Percentiles rank a stretch among this genome's conserved stretches.
Conservation (phyloP, 2,888 invertebrate species). For the Lycocerus yunnanus region DNA sequence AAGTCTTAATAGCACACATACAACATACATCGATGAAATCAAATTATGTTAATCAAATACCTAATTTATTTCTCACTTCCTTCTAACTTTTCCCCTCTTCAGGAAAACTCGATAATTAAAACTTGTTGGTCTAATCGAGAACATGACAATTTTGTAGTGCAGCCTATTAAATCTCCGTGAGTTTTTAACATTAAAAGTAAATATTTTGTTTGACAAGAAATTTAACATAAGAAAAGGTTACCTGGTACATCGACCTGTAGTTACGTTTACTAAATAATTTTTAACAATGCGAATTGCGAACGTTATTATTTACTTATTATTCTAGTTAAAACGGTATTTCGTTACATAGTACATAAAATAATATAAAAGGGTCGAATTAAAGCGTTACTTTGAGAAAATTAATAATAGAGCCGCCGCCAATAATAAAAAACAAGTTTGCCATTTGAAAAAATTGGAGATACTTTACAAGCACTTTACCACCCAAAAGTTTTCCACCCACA, state of each 20-base stretch:
- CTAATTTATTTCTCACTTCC: not conserved
- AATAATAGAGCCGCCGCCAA: not conserved
- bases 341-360: not conserved
- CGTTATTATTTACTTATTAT: not conserved
- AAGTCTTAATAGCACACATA: not conserved
- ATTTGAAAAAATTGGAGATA: not conserved
- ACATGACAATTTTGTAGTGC: not conserved
- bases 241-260: not conserved
- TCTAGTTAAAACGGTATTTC: not conserved
- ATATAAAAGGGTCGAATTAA: not conserved
- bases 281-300: not conserved
- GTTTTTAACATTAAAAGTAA: not conserved
- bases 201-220: not conserved
- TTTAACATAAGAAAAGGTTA: not conserved
- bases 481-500: not conserved
- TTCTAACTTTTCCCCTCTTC: not conserved
- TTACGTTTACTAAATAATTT: not conserved
- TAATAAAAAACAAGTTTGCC: not conserved
- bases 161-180: not conserved
- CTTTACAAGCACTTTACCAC: not conserved
- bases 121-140: not conserved
- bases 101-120: not conserved
- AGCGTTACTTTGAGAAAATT: not conserved
- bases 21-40: not conserved
- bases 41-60: not conserved